Evolutionary conservation across 2,113 vertebrate species (phyloP), one percentile per base, ranked within the genome.

Genomic region (Onychostoma macrolepis): DNA sequence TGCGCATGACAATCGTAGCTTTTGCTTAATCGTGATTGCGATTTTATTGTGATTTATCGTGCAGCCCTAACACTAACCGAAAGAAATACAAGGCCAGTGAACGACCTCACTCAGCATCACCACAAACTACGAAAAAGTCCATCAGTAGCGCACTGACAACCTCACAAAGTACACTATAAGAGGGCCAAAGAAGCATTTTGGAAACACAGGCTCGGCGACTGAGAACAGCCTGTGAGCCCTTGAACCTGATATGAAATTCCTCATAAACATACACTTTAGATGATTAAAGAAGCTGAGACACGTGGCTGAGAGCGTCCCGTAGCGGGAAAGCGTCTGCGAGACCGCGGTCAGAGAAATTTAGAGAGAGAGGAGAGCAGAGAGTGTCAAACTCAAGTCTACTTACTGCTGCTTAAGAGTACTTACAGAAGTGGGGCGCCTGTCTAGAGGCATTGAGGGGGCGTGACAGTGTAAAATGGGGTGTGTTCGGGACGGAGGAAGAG

Each of bases 391-490:
- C 83, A 86, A 86, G 45, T 92, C 92, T 94, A 95, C 93, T 95
- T 94, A 95, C 94, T 91, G 94, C 78, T 67, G 88, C 72, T 84
- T 80, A 80, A 86, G 90, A 87, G 92, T 95, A 95, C 94, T 95
- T 94, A 95, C 94, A 94, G 94, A 95, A 93, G 92, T 93, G 92
- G 90, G 85, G 91, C 28, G 85, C 88, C 93, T 91, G 91, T 94
- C 92, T 95, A 94, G 92, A 93, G 92, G 92, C 87, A 91, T 91
- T 92, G 93, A 89, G 89, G 93, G 91, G 90, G 91, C 91, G 93
- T 90, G 93, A 93, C 91, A 93, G 94, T 93, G 93, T 92, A 92
- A 92, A 93, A 92, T 92, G 92, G 90, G 93, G 85, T 93, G 93
- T 90, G 92, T 92, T 92, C 91, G 92, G 85, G 92, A 91, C 86